phyloP scores from a whole-genome alignment of 1,140 invertebrate genomes.

The Drosophila orosa region DNA sequence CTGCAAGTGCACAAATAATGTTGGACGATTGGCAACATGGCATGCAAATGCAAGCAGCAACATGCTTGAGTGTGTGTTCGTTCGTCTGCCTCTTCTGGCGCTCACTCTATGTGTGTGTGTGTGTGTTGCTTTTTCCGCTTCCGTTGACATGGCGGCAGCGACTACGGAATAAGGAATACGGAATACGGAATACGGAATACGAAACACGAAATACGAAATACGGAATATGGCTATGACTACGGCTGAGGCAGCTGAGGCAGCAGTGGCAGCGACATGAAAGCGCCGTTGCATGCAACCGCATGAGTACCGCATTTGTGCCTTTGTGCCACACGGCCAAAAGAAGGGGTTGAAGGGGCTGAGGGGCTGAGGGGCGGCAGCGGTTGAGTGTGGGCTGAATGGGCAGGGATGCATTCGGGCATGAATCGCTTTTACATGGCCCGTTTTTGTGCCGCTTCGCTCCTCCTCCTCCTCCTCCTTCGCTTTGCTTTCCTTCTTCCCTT shows the following conservation, averaged over 20 bases:
- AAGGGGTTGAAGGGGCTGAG: background rate
- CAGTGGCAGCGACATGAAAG: slow-evolving; percentile 66
- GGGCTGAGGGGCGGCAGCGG: background rate
- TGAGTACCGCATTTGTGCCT: slow-evolving; percentile 78
- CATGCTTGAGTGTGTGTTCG: slow-evolving; percentile 47
- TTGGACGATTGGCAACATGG: slow-evolving; percentile 53
- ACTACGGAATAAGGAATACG: slow-evolving; percentile 24
- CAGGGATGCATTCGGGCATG: slow-evolving; percentile 71
- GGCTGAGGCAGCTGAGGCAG: slow-evolving; percentile 14
- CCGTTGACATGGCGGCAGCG: slow-evolving; percentile 75
- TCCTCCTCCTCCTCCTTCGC: background rate
- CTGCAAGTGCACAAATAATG: background rate
- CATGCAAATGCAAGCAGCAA: slow-evolving; percentile 73
- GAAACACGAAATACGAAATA: slow-evolving; percentile 17
- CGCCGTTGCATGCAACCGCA: slow-evolving; percentile 80
- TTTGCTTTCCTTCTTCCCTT: background rate
- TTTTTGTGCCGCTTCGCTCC: slow-evolving; percentile 58
- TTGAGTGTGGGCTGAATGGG: slow-evolving; percentile 8
- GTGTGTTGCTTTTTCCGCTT: slow-evolving; percentile 76
- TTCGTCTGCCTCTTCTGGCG: slow-evolving; percentile 38
- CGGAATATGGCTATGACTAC: slow-evolving; percentile 7
- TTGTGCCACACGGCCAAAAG: slow-evolving; percentile 52
- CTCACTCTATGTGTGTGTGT: slow-evolving; percentile 15
- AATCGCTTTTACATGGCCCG: slow-evolving; percentile 75
- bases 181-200: slow-evolving; percentile 12